phyloP scores from a whole-genome alignment of 2,113 vertebrate genomes.

The Lontra canadensis region DNA sequence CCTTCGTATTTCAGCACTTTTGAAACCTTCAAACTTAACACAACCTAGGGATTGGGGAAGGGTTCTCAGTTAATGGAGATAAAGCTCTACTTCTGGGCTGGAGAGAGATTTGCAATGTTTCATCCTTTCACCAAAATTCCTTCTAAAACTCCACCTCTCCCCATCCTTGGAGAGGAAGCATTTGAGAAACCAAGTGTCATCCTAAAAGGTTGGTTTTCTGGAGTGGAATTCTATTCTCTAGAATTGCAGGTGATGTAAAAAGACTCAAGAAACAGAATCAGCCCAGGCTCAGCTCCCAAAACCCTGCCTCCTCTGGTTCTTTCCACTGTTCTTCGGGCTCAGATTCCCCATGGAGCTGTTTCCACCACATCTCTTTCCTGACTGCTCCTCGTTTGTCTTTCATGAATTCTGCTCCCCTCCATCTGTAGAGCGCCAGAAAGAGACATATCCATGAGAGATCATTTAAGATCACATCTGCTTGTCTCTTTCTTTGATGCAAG shows the following conservation, averaged over 20 bases:
- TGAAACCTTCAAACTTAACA: not conserved
- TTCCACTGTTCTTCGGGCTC: not conserved
- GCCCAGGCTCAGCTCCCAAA: not conserved
- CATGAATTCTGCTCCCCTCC: not conserved
- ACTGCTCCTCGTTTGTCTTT: not conserved
- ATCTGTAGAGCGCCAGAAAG: not conserved
- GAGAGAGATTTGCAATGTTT: not conserved
- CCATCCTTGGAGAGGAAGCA: not conserved
- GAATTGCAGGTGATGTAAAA: not conserved
- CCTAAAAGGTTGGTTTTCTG: not conserved
- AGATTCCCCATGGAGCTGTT: not conserved
- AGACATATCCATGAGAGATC: not conserved
- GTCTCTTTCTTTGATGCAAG: not conserved
- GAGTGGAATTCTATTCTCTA: not conserved
- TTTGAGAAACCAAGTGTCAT: not conserved
- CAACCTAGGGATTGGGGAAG: not conserved
- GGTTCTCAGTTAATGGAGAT: not conserved
- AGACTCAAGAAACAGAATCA: not conserved
- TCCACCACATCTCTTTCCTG: not conserved
- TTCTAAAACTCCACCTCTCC: not conserved
- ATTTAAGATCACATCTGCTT: not conserved
- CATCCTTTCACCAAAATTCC: not conserved
- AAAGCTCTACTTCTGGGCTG: not conserved
- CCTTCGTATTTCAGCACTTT: not conserved
- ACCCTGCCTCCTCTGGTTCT: not conserved